phyloP scores from a whole-genome alignment of 2,113 vertebrate species.

The Bujurquina vittata region DNA sequence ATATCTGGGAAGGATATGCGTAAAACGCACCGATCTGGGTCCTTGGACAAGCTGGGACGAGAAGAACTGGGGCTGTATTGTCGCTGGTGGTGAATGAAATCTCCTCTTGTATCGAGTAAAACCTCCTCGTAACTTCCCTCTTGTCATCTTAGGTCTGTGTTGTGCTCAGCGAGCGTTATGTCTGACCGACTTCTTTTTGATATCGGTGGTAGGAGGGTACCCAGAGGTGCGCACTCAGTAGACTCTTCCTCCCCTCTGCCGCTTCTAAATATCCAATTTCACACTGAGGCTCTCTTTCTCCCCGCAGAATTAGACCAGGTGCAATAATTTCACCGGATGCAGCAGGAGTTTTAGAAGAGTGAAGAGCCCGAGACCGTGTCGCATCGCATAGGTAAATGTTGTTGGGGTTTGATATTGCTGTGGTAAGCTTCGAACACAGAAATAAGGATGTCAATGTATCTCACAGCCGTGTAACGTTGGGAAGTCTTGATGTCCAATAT shows the following conservation, averaged over 20 bases:
- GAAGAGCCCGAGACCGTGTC: slow-evolving; percentile 13
- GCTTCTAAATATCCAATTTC: slow-evolving; percentile 65
- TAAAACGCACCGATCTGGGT: slow-evolving; percentile 44
- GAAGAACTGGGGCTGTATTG: slow-evolving; percentile 5
- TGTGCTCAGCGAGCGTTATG: slow-evolving; percentile 9
- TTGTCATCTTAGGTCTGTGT: slow-evolving; percentile 37
- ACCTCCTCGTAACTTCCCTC: slow-evolving; percentile 49
- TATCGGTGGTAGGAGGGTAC: slow-evolving; percentile 31
- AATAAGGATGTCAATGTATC: slow-evolving; percentile 29
- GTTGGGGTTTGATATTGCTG: background rate
- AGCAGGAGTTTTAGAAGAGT: slow-evolving; percentile 8
- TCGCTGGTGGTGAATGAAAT: slow-evolving; percentile 11
- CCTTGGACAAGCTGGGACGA: slow-evolving; percentile 13
- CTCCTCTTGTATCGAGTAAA: slow-evolving; percentile 14
- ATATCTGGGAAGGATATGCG: slow-evolving; percentile 37
- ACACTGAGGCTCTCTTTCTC: slow-evolving; percentile 38
- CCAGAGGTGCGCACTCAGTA: slow-evolving; percentile 44
- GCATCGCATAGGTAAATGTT: background rate
- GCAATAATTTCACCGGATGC: slow-evolving; percentile 24
- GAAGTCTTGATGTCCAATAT: slow-evolving; percentile 50
- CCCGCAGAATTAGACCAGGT: slow-evolving; percentile 23
- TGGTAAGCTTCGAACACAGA: slow-evolving; percentile 29
- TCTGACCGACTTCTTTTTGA: slow-evolving; percentile 26
- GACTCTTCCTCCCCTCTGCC: slow-evolving; percentile 20
- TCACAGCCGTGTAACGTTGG: slow-evolving; percentile 14